A percentile compares a stretch with the other conserved stretches of the same genome.
These are phyloP conservation scores for Takifugu flavidus DNA, from an alignment of 2,113 vertebrate species.

Conservation along the genomic window DNA sequence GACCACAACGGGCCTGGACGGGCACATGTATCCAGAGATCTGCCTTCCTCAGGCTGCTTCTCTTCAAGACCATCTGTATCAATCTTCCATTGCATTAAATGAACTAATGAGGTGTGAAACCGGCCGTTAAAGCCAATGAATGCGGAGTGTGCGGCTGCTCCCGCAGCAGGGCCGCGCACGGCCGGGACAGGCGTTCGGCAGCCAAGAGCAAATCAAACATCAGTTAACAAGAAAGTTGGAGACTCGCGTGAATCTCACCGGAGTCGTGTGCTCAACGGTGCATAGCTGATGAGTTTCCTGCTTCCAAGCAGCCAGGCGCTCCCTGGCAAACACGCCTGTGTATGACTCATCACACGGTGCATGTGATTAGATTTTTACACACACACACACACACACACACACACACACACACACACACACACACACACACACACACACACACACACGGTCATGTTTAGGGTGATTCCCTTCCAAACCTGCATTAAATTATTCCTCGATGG, in stretches of 20 bases:
- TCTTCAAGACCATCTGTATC: slow-evolving; percentile 35
- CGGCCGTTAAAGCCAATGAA: slow-evolving; percentile 52
- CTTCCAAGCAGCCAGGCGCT: slow-evolving; percentile 59
- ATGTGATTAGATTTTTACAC: slow-evolving; percentile 46
- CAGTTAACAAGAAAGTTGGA: slow-evolving; percentile 48
- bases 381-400: slow-evolving; percentile 12
- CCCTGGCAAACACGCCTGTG: slow-evolving; percentile 50
- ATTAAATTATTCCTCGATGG: slow-evolving; percentile 42
- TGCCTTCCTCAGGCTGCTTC: slow-evolving; percentile 3
- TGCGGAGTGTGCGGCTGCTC: slow-evolving; percentile 31
- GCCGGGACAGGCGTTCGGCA: slow-evolving; percentile 42
- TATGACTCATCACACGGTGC: slow-evolving; percentile 65
- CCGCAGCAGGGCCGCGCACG: slow-evolving; percentile 37
- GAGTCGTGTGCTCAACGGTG: slow-evolving; percentile 48
- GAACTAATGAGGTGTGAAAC: slow-evolving; percentile 59
- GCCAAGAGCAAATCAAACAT: slow-evolving; percentile 60
- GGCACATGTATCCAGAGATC: neutral
- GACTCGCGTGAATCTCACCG: slow-evolving; percentile 34
- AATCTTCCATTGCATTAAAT: slow-evolving; percentile 50
- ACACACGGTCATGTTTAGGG: slow-evolving; percentile 22
- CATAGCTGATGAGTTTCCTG: slow-evolving; percentile 63
- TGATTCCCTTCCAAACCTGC: slow-evolving; percentile 52
- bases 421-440: neutral
- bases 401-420: neutral
- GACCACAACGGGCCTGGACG: slow-evolving; percentile 4